Evolutionary conservation across 2,113 vertebrate genomes (phyloP).

Genomic region (Aphyosemion australe): DNA sequence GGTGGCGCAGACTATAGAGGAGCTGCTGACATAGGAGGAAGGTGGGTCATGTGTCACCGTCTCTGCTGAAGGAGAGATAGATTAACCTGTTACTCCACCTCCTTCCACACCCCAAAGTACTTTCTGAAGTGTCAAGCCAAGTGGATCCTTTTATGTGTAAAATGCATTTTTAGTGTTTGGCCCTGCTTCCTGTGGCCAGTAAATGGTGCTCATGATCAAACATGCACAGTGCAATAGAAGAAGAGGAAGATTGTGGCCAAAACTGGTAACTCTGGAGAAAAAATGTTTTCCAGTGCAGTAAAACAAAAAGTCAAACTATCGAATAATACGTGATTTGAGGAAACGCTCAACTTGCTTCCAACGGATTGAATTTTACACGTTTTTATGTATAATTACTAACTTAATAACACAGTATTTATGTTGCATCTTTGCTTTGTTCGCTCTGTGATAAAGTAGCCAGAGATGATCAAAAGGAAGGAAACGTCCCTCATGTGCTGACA

Average conservation of each 20-base stretch:
- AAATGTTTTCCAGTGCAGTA: too few relatives aligned
- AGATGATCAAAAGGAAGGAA: background rate
- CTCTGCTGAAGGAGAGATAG: slow-evolving; percentile 23
- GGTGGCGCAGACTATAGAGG: slow-evolving; percentile 19
- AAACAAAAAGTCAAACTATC: too few relatives aligned
- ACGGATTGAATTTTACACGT: background rate
- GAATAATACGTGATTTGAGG: too few relatives aligned
- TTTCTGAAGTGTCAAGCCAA: slow-evolving; percentile 21
- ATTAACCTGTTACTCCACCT: slow-evolving; percentile 36
- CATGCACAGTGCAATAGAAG: slow-evolving; percentile 1
- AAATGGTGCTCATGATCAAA: slow-evolving; percentile 27
- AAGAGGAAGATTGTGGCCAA: background rate
- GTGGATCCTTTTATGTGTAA: slow-evolving; percentile 9
- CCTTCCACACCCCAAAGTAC: background rate
- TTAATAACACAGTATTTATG: too few relatives aligned
- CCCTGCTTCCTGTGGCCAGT: background rate
- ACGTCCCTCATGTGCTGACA: background rate
- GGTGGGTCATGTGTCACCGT: slow-evolving; percentile 27
- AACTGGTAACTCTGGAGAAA: too few relatives aligned
- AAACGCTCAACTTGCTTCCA: too few relatives aligned
- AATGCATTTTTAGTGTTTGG: slow-evolving; percentile 18
- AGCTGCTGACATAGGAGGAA: slow-evolving; percentile 14
- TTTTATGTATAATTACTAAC: background rate
- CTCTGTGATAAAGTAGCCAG: background rate
- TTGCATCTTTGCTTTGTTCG: background rate